Percentiles rank a stretch among this genome's conserved stretches.
Conservation (phyloP, 2,113 vertebrate species). For the Gallinago undulata region DNA sequence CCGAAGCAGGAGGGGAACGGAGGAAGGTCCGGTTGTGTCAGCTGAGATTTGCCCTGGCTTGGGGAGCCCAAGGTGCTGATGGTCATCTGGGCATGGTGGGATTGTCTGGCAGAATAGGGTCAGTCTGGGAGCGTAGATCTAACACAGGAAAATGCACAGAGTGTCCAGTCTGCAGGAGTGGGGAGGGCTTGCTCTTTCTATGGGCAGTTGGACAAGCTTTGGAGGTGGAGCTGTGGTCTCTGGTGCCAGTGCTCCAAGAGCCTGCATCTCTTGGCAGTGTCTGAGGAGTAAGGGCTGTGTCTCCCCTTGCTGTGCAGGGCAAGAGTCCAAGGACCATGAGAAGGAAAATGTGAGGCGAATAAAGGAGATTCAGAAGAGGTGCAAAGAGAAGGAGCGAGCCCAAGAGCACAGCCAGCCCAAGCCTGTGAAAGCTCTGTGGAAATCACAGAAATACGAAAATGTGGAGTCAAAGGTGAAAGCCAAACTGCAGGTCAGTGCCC, state of each 20-base stretch:
- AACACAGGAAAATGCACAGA: background rate
- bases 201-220: background rate
- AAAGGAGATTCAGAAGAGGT: slow-evolving; percentile 89
- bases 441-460: slow-evolving; percentile 85
- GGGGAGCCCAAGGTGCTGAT: background rate
- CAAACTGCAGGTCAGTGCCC: slow-evolving; percentile 81
- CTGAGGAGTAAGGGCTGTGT: background rate
- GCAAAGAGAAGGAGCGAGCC: slow-evolving; percentile 83
- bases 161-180: background rate
- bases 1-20: background rate
- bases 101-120: background rate
- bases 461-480: slow-evolving; percentile 87
- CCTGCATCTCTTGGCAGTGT: background rate
- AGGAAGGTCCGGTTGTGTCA: background rate
- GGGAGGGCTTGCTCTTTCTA: background rate
- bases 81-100: background rate
- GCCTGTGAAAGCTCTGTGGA: slow-evolving; percentile 93
- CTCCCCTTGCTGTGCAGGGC: slow-evolving; percentile 68
- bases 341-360: slow-evolving; percentile 90
- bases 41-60: background rate
- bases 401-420: slow-evolving; percentile 72
- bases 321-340: slow-evolving; percentile 80
- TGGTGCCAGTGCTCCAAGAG: background rate
- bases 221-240: background rate
- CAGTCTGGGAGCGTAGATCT: background rate